Conservation (phyloP, 2,888 invertebrate genomes). For the Nomada fabriciana region DNA sequence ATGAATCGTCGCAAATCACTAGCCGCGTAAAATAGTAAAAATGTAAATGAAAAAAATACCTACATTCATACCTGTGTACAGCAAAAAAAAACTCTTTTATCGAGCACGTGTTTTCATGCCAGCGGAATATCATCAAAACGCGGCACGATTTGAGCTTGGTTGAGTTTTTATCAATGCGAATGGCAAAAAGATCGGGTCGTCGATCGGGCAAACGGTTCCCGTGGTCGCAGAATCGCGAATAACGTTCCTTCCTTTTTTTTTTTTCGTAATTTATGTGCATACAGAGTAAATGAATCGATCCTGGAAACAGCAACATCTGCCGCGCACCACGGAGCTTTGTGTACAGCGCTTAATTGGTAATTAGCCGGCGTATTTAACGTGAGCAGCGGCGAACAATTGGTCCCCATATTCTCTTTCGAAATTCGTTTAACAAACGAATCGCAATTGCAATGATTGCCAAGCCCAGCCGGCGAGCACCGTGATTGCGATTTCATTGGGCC, state of each 20-base stretch:
- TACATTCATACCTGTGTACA: neutral
- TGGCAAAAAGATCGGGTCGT: conserved; percentile 8
- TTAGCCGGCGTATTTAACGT: conserved; percentile 71
- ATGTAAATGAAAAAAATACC: conserved; percentile 11
- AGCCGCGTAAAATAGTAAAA: neutral
- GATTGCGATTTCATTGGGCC: conserved; percentile 65
- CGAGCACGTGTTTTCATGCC: conserved; percentile 1
- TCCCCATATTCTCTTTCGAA: conserved; percentile 59
- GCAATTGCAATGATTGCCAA: conserved; percentile 64
- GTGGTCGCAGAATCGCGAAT: conserved; percentile 9
- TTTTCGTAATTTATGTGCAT: conserved; percentile 57
- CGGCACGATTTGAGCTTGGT: neutral
- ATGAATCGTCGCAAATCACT: too few species aligned
- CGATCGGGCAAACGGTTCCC: neutral
- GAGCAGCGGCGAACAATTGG: conserved; percentile 58
- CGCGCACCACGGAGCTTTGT: conserved; percentile 50
- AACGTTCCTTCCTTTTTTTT: neutral
- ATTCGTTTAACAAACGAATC: conserved; percentile 70
- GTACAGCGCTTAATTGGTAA: conserved; percentile 69
- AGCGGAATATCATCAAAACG: neutral
- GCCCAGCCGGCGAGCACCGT: conserved; percentile 20
- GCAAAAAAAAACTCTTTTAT: conserved; percentile 35
- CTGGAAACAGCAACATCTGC: conserved; percentile 48
- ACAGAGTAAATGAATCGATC: conserved; percentile 63
- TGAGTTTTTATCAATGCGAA: neutral